phyloP scores from a whole-genome alignment of 2,888 invertebrate genomes.

The Trichogramma dendrolimi region DNA sequence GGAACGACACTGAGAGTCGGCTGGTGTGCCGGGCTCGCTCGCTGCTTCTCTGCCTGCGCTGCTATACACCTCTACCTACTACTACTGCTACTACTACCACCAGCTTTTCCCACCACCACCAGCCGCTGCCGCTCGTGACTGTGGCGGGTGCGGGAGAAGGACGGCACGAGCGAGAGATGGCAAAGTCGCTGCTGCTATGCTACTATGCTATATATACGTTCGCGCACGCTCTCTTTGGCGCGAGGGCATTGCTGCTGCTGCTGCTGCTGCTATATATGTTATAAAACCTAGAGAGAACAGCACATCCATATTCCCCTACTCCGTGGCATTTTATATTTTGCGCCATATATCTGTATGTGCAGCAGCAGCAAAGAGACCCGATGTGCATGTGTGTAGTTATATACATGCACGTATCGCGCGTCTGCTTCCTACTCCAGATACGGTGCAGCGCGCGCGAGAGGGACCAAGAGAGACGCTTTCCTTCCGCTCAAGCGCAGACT shows the following conservation, averaged over 20 bases:
- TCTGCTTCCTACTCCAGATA: constrained; percentile 33
- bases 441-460: constrained; percentile 10
- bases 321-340: too few relatives aligned
- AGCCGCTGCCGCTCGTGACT: background rate
- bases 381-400: too few relatives aligned
- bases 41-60: constrained; percentile 27
- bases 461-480: constrained; percentile 24
- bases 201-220: too few relatives aligned
- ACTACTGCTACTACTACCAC: constrained; percentile 22
- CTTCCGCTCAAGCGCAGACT: constrained; percentile 29
- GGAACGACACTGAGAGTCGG: constrained; percentile 48
- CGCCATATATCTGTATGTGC: too few relatives aligned
- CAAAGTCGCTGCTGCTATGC: too few relatives aligned
- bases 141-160: too few relatives aligned
- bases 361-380: background rate
- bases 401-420: constrained; percentile 4
- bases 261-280: too few relatives aligned
- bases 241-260: too few relatives aligned
- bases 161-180: too few relatives aligned
- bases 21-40: constrained; percentile 33
- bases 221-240: too few relatives aligned
- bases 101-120: constrained; percentile 16
- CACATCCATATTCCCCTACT: too few relatives aligned
- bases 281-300: too few relatives aligned
- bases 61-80: constrained; percentile 25